Base-by-base conservation (phyloP, 23 tunicate species). In the Ascidia mentula region DNA sequence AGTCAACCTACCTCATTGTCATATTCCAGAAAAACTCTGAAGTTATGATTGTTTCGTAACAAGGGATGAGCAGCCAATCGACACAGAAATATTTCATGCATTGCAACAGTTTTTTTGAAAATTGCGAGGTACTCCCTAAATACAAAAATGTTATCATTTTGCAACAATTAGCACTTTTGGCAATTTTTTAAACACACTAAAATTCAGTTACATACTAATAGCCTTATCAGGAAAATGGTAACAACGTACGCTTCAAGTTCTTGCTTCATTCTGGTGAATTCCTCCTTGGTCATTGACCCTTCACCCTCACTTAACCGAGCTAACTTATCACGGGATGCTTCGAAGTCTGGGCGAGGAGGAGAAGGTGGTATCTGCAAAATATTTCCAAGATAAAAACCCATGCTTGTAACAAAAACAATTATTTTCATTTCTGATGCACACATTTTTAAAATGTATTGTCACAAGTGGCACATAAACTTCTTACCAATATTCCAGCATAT, bases 91-190 rank as follows among this genome's bases (percentile, higher is more conserved):
- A 95, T 65, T 61, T 95, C 99, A 71, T 95, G 99, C 90, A 89
- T 89, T 12, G 99, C 91, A 9, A 95, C 99, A 0, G 99, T 91
- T 71, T 95, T 95, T 72, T 95, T 95, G 88, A 95, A 95, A 34
- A 89, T 91, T n/a, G 99, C 94, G 37, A 95, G 71, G 78, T 95
- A 95, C 72, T 95, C 96, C 18, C 97, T 91, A 76, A 20, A 79
- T 60, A 33, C 15, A 31, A 77, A 77, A 77, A 46, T n/a, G n/a
- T n/a, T n/a, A n/a, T n/a, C n/a, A n/a, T n/a, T n/a, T n/a, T n/a
- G n/a, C n/a, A n/a, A n/a, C n/a, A n/a, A n/a, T n/a, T n/a, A n/a
- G n/a, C n/a, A n/a, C n/a, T n/a, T n/a, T n/a, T n/a, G n/a, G n/a
- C n/a, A n/a, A n/a, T n/a, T n/a, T n/a, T n/a, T n/a, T 9, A 12